Evolutionary conservation across 2,113 vertebrate species (phyloP).

Genomic region (Gymnorhina tibicen): DNA sequence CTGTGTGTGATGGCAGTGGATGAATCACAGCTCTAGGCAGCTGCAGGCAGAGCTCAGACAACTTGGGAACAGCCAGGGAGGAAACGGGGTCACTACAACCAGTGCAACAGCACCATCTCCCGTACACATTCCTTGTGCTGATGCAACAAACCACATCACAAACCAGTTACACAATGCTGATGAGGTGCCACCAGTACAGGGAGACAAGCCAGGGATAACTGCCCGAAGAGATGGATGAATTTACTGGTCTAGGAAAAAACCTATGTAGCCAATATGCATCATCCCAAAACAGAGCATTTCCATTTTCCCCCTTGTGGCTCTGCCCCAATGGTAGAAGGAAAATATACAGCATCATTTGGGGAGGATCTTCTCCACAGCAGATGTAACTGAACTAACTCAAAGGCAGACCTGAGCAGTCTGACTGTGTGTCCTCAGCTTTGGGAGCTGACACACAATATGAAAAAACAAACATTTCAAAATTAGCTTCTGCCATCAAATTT

Average conservation of each 20-base stretch:
- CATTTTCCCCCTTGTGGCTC: neutral
- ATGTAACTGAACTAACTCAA: neutral
- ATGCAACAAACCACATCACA: constrained; percentile 19
- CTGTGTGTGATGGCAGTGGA: neutral
- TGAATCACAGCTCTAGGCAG: neutral
- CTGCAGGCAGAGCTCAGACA: neutral
- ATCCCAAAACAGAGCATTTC: neutral
- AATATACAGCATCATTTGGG: neutral
- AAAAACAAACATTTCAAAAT: neutral
- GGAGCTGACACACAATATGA: neutral
- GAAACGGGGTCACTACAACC: neutral
- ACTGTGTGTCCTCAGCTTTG: neutral
- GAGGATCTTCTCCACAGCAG: neutral
- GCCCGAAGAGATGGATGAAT: neutral
- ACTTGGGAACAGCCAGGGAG: neutral
- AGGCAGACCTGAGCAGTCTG: neutral
- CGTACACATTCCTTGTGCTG: neutral
- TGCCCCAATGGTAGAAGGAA: neutral
- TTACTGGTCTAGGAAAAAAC: neutral
- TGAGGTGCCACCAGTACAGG: neutral
- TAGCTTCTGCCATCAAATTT: neutral
- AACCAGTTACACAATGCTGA: neutral
- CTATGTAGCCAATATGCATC: neutral
- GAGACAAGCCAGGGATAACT: neutral
- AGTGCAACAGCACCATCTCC: constrained; percentile 63